Evolutionary conservation across 2,888 invertebrate genomes (phyloP).

Genomic region (Automeris io): DNA sequence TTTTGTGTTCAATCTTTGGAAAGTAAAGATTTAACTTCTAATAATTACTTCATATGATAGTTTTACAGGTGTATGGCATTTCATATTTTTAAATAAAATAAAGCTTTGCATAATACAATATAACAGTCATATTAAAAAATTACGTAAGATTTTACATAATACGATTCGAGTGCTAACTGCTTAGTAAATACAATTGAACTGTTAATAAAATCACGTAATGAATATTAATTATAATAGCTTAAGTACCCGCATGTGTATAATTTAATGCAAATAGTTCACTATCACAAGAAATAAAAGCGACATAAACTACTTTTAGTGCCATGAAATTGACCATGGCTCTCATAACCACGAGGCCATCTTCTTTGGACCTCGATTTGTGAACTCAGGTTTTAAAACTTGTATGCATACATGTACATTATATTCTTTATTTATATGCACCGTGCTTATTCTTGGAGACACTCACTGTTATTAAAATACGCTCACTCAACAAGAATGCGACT

Average conservation of each 20-base stretch:
- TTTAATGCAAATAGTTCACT: conserved; percentile 11
- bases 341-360: conserved; percentile 36
- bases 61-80: no score
- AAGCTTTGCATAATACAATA: no score
- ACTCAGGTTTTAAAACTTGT: conserved; percentile 1
- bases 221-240: background rate
- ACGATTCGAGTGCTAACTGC: no score
- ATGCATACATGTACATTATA: conserved; percentile 6
- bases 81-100: no score
- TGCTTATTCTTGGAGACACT: conserved; percentile 20
- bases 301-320: conserved; percentile 27
- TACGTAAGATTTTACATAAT: no score
- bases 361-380: conserved; percentile 27
- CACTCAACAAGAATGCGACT: conserved; percentile 14
- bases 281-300: conserved; percentile 17
- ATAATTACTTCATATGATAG: no score
- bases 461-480: conserved; percentile 12
- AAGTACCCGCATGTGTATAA: background rate
- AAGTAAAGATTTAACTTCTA: no score
- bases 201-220: background rate
- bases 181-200: no score
- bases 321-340: conserved; percentile 55
- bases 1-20: no score
- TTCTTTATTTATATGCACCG: conserved; percentile 6
- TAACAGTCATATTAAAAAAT: no score